phyloP scores from a whole-genome alignment of 2,113 vertebrate species.

The mouse (Mus musculus) region DNA sequence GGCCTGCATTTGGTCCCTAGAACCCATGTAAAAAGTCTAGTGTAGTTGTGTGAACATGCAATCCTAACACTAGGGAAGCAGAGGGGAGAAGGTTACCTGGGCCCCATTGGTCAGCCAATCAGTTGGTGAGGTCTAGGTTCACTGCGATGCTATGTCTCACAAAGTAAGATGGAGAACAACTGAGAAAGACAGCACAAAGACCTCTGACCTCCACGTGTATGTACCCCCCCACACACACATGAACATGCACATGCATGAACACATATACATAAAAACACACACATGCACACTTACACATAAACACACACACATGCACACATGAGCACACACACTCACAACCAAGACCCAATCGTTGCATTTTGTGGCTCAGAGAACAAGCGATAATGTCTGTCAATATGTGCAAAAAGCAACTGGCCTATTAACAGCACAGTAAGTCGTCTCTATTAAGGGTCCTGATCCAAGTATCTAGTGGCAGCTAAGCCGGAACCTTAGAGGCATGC shows the following conservation, averaged over 20 bases:
- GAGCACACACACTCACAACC: not conserved
- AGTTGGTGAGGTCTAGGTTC: not conserved
- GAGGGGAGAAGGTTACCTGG: not conserved
- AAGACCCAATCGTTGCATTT: conserved; percentile 62
- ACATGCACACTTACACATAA: too few species aligned
- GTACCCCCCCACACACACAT: not conserved
- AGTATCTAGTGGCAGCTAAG: not conserved
- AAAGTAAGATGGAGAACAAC: not conserved
- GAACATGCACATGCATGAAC: not conserved
- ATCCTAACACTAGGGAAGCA: not conserved
- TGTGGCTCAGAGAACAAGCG: conserved; percentile 69
- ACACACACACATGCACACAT: not conserved
- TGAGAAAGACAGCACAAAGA: not conserved
- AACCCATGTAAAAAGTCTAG: not conserved
- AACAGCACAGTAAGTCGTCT: not conserved
- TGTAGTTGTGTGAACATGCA: not conserved
- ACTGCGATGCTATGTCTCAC: not conserved
- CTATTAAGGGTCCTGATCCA: not conserved
- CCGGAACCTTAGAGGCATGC: conserved; percentile 8
- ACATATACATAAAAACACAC: not conserved
- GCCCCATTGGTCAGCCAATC: not conserved
- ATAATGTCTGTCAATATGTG: conserved; percentile 19
- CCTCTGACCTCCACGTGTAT: not conserved
- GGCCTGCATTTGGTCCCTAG: not conserved
- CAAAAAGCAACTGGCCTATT: conserved; percentile 56